Base-by-base conservation (phyloP, 2,888 invertebrate genomes). In the Chalcis sispes region DNA sequence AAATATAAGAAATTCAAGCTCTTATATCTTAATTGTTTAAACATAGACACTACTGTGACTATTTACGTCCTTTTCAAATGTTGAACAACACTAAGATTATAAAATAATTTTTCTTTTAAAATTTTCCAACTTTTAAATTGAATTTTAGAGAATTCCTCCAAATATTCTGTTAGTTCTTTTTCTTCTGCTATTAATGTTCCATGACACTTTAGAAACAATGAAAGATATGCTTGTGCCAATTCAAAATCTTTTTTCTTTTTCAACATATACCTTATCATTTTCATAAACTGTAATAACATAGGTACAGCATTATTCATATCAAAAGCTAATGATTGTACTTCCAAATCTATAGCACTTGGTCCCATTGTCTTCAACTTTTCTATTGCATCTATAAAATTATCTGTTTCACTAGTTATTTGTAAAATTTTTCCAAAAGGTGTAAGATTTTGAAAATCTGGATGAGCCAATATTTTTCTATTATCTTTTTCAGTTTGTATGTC, bases 201-300 rank as follows among this genome's bases (percentile, higher is more conserved):
- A 84, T 96, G 95, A 48, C 93, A 91, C 89, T 97, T 97, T 40
- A 99, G 89, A 89, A 97, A 98, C 56, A 97, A 90, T 58, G 94
- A 94, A 76, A 98, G 91, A 89, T 98, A 98, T 0, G 98, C 94
- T 86, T 98, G 96, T 0, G 94, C 93, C 71, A 98, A 89, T 90
- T 99, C 98, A 89, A 97, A 98, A 89, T 98, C 93, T 78, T 88
- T 91, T 83, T 95, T 95, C 1, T 92, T 93, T 80, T 91, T 90
- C 46, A 98, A 90, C 90, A 95, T 93, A 72, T 89, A 89, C 72
- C 92, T 90, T 25, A 98, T 89, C 89, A 95, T 92, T 81, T 92
- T 91, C 70, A 98, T 89, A 89, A 97, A 98, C 81, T 94, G 93
- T 40, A 92, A 87, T 93, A 98, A 92, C 0, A 96, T 90, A 32